Conservation (phyloP, 2,888 invertebrate genomes). For the Ichneumoninae sp. region DNA sequence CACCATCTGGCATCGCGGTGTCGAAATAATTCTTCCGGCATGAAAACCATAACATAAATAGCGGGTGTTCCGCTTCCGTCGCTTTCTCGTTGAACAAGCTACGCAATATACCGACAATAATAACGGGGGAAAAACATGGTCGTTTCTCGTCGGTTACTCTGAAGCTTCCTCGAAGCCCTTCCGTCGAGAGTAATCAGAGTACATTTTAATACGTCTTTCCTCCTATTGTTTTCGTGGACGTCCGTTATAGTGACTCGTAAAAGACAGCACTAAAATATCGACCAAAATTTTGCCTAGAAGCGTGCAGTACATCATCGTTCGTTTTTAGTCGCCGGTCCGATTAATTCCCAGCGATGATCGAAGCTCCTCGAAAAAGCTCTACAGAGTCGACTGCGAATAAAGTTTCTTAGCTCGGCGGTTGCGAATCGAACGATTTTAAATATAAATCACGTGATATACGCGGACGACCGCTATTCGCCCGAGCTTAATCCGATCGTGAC, state of each 20-base stretch:
- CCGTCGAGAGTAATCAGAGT: background rate
- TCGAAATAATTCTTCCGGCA: constrained; percentile 43
- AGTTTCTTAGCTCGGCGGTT: background rate
- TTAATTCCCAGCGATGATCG: constrained; percentile 5
- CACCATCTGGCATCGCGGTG: constrained; percentile 41
- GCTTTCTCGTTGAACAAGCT: constrained; percentile 7
- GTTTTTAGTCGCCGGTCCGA: background rate
- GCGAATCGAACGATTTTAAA: background rate
- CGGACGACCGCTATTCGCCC: constrained; percentile 67
- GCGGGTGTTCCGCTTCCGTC: background rate
- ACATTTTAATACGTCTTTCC: background rate
- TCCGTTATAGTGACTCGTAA: background rate
- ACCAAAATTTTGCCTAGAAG: background rate
- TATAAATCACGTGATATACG: constrained; percentile 17
- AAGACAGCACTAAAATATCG: background rate
- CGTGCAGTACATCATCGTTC: background rate
- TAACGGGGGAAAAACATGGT: background rate
- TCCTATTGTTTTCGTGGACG: background rate
- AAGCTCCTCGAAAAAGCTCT: constrained; percentile 1
- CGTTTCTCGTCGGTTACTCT: background rate
- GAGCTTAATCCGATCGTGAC: constrained; percentile 67
- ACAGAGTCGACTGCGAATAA: background rate
- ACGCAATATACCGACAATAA: background rate
- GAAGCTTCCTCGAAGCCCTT: background rate
- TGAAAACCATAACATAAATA: constrained; percentile 29